Evolutionary conservation across 1,140 invertebrate genomes (phyloP).

Genomic region (Cyclina sinensis): DNA sequence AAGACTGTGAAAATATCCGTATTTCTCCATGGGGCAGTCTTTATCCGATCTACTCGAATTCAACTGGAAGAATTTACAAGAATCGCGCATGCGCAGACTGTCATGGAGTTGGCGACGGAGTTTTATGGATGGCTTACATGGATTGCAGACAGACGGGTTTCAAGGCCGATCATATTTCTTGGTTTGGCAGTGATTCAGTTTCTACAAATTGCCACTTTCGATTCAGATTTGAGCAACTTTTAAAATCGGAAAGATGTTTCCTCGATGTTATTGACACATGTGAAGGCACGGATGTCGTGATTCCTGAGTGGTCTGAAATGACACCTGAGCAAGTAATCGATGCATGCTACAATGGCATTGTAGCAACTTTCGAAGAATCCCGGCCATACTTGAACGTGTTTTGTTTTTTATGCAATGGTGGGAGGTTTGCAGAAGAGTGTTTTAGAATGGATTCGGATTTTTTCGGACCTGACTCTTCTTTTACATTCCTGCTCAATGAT

Average conservation of each 20-base stretch:
- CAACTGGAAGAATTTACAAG: slow-evolving; percentile 13
- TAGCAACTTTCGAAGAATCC: background rate
- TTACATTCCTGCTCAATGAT: too few species aligned
- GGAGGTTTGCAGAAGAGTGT: background rate
- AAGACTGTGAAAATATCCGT: background rate
- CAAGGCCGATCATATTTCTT: background rate
- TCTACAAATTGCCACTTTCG: background rate
- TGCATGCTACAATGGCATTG: background rate
- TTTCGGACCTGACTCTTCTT: too few species aligned
- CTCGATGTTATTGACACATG: background rate
- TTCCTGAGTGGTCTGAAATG: background rate
- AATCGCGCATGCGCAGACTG: slow-evolving; percentile 4
- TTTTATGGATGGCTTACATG: background rate
- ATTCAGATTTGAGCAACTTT: background rate
- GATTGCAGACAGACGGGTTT: background rate
- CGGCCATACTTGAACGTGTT: background rate
- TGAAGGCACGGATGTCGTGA: background rate
- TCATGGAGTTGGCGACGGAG: background rate
- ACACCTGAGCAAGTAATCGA: background rate
- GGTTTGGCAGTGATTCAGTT: background rate
- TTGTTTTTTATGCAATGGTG: slow-evolving; percentile 16
- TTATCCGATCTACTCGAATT: background rate
- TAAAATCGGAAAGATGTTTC: background rate
- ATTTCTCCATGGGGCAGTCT: slow-evolving; percentile 32
- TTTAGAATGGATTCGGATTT: too few species aligned